A percentile compares a stretch with the other conserved stretches of the same genome.
Conservation (phyloP, 2,113 vertebrate genomes). For the Sapajus apella region DNA sequence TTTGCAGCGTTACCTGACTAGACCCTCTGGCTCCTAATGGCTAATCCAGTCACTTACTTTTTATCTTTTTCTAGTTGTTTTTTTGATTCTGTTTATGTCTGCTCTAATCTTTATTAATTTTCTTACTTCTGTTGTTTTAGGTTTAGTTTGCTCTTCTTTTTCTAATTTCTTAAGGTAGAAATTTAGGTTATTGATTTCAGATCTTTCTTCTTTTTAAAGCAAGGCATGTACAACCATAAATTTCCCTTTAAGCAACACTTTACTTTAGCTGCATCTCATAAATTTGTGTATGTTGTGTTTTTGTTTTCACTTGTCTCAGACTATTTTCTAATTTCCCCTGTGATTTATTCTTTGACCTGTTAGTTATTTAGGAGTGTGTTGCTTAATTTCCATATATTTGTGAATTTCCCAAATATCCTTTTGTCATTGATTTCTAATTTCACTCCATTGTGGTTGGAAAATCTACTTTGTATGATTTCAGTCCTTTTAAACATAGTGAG, state of each 20-base stretch:
- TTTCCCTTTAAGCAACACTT: neutral
- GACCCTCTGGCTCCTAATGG: neutral
- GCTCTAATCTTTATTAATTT: slow-evolving; percentile 22
- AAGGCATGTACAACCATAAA: neutral
- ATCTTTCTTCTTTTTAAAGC: slow-evolving; percentile 17
- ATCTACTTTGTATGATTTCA: neutral
- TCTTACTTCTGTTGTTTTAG: neutral
- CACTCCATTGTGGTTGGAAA: neutral
- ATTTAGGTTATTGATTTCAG: neutral
- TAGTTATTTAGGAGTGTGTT: neutral
- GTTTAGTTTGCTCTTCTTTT: neutral
- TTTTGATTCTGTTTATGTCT: neutral
- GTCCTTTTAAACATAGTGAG: neutral
- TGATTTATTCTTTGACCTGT: neutral
- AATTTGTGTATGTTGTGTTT: neutral
- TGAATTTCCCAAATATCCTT: slow-evolving; percentile 22
- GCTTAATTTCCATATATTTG: slow-evolving; percentile 35
- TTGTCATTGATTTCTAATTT: neutral
- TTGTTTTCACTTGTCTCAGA: neutral
- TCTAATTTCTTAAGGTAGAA: slow-evolving; percentile 41
- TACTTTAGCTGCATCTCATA: neutral
- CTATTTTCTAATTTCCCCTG: slow-evolving; percentile 16
- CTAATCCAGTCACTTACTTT: neutral
- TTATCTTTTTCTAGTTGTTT: neutral
- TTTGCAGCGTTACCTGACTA: neutral